Evolutionary conservation across 1,140 invertebrate species (phyloP).

Genomic region (Eumeta japonica): DNA sequence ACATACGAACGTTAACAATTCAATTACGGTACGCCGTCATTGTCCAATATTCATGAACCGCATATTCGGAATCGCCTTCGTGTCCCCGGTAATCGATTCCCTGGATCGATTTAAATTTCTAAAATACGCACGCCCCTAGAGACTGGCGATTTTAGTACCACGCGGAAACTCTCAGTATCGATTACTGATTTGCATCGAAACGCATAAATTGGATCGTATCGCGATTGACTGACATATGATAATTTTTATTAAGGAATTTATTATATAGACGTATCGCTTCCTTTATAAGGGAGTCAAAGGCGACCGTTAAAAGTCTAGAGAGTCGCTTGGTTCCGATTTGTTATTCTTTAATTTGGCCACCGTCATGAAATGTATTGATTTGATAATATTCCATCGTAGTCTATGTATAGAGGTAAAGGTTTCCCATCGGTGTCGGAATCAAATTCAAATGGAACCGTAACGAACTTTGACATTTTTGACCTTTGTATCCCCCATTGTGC

Average conservation of each 20-base stretch:
- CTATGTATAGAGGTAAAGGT: too few relatives aligned
- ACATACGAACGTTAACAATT: conserved; percentile 47
- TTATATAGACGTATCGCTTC: too few relatives aligned
- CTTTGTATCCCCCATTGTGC: too few relatives aligned
- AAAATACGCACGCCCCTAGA: too few relatives aligned
- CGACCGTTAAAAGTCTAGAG: conserved; percentile 18
- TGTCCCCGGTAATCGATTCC: too few relatives aligned
- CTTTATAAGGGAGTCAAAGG: conserved; percentile 20
- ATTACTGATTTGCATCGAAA: conserved; percentile 42
- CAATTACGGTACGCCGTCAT: conserved; percentile 41
- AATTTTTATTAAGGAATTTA: conserved; percentile 26
- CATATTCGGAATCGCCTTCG: too few relatives aligned
- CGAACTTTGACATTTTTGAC: too few relatives aligned
- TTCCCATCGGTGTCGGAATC: too few relatives aligned
- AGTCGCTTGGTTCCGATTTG: conserved; percentile 21
- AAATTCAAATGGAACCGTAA: too few relatives aligned
- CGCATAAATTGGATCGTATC: conserved; percentile 43
- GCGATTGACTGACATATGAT: conserved; percentile 44
- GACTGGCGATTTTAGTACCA: too few relatives aligned
- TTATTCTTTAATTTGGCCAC: conserved; percentile 47
- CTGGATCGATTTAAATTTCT: too few relatives aligned
- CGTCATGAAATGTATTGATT: conserved; percentile 36
- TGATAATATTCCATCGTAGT: conserved; percentile 25
- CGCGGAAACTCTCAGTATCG: conserved; percentile 28
- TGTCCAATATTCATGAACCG: conserved; percentile 38